These are phyloP conservation scores for Meliscaeva auricollis DNA, from an alignment of 2,888 invertebrate genomes.

Conservation along the genomic window DNA sequence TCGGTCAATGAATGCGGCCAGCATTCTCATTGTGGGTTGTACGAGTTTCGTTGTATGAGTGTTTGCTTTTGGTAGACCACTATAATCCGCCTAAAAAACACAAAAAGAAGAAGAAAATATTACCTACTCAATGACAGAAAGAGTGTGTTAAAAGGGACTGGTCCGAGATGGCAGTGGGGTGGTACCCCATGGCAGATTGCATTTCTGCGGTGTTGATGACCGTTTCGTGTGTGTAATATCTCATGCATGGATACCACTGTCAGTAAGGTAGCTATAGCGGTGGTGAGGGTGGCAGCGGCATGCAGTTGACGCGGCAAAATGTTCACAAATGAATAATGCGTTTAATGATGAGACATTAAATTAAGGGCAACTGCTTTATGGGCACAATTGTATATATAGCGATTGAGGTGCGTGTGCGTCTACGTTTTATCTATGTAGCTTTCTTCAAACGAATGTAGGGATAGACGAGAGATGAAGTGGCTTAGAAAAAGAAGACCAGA, in stretches of 20 bases:
- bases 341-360: conserved; percentile 73
- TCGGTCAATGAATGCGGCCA: conserved; percentile 58
- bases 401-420: conserved; percentile 54
- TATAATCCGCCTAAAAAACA: conserved; percentile 29
- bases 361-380: conserved; percentile 73
- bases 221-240: conserved; percentile 54
- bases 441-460: conserved; percentile 2
- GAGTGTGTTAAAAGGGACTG: conserved; percentile 48
- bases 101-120: conserved; percentile 1
- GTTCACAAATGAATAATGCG: conserved; percentile 63
- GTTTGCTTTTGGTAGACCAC: conserved; percentile 24
- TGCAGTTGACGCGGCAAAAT: background rate
- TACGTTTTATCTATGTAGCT: conserved; percentile 42
- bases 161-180: conserved; percentile 62
- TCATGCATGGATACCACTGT: conserved; percentile 52
- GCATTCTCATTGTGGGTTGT: conserved; percentile 50
- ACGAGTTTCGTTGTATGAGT: background rate
- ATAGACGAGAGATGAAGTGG: conserved; percentile 15
- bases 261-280: background rate
- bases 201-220: conserved; percentile 44
- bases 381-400: conserved; percentile 11
- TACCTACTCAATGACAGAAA: conserved; percentile 44
- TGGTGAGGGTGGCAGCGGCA: background rate
- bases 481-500: background rate
- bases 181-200: conserved; percentile 51